A percentile compares a stretch with the other conserved stretches of the same genome.
Conservation (phyloP, 2,113 vertebrate genomes). For the Barnardius zonarius region DNA sequence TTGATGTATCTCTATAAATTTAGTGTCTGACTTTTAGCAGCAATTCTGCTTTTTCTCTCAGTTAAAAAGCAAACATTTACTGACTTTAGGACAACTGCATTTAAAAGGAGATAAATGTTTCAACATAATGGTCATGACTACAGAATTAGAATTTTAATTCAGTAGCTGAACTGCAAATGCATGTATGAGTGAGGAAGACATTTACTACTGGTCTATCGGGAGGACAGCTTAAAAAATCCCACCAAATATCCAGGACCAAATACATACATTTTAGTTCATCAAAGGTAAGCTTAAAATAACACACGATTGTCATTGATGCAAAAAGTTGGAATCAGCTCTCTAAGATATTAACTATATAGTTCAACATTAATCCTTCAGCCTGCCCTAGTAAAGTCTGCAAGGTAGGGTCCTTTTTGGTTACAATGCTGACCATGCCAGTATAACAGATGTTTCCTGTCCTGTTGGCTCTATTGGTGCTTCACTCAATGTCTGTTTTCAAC, state of each 20-base stretch:
- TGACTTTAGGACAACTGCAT: not conserved
- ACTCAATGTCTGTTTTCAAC: not conserved
- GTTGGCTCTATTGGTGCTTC: not conserved
- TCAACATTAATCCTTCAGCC: not conserved
- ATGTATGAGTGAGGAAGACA: not conserved
- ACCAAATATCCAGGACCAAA: not conserved
- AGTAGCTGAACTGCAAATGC: not conserved
- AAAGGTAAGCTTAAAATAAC: not conserved
- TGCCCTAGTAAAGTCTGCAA: not conserved
- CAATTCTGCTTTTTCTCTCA: not conserved
- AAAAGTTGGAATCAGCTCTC: not conserved
- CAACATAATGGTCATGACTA: not conserved
- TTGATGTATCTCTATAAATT: not conserved
- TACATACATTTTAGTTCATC: not conserved
- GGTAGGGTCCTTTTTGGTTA: not conserved
- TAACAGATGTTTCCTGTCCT: constrained; percentile 4
- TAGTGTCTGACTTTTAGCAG: not conserved
- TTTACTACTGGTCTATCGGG: not conserved
- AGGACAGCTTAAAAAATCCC: not conserved
- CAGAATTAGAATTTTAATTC: not conserved
- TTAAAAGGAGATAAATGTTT: not conserved
- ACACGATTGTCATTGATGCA: not conserved
- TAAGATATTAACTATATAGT: not conserved
- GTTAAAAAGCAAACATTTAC: not conserved
- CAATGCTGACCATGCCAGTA: not conserved